phyloP scores from a whole-genome alignment of 2,113 vertebrate species.

The Tor tambroides region DNA sequence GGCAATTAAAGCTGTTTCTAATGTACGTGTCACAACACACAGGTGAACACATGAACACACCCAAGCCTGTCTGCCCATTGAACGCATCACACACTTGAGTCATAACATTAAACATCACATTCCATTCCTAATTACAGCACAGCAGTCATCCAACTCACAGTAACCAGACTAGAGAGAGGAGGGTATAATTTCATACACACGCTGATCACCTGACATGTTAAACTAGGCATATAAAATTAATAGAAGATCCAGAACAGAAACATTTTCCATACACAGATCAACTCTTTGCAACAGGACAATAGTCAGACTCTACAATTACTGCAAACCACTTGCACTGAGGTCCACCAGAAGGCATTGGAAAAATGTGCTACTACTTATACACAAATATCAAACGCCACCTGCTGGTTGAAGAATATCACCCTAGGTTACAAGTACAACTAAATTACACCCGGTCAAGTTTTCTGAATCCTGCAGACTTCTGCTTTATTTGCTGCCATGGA shows the following conservation, averaged over 20 bases:
- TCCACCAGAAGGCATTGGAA: background rate
- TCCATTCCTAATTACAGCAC: conserved; percentile 62
- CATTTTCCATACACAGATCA: background rate
- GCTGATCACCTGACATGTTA: background rate
- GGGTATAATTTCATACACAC: conserved; percentile 10
- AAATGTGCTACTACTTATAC: background rate
- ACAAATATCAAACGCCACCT: background rate
- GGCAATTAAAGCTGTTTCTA: background rate
- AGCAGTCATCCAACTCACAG: conserved; percentile 50
- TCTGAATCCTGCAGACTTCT: conserved; percentile 3
- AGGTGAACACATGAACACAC: background rate
- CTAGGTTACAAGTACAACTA: background rate
- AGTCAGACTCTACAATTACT: no score
- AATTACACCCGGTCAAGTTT: background rate
- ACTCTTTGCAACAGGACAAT: no score
- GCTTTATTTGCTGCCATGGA: conserved; percentile 5
- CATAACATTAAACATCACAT: conserved; percentile 52
- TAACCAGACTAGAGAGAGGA: conserved; percentile 37
- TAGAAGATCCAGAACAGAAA: background rate
- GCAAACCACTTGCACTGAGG: no score
- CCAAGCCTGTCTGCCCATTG: background rate
- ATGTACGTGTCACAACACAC: background rate
- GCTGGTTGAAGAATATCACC: background rate
- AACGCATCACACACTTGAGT: background rate
- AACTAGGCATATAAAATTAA: background rate